phyloP scores from a whole-genome alignment of 1,140 invertebrate species.

The Oreohelix idahoensis region DNA sequence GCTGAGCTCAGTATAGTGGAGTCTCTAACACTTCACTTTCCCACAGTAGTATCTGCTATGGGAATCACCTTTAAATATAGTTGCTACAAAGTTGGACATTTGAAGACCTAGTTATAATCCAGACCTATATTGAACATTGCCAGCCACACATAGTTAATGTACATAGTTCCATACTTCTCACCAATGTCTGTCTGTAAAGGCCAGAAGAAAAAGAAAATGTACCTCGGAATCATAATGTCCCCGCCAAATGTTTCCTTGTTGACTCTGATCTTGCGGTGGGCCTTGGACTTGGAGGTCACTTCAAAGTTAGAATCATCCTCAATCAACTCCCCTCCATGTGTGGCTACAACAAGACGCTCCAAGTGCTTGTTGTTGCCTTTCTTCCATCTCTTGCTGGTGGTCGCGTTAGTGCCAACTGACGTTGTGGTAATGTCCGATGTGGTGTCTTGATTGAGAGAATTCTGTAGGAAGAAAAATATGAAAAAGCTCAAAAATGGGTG shows the following conservation, averaged over 20 bases:
- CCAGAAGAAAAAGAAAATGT: too few relatives aligned
- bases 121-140: too few relatives aligned
- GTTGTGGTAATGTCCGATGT: constrained; percentile 24
- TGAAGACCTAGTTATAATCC: too few relatives aligned
- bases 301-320: constrained; percentile 71
- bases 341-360: constrained; percentile 30
- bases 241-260: constrained; percentile 70
- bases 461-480: background rate
- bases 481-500: background rate
- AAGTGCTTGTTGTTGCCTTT: constrained; percentile 25
- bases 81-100: too few relatives aligned
- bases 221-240: constrained; percentile 71
- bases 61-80: too few relatives aligned
- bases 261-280: constrained; percentile 72
- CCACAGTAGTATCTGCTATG: too few relatives aligned
- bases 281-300: constrained; percentile 72
- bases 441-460: constrained; percentile 6
- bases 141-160: too few relatives aligned
- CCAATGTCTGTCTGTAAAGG: too few relatives aligned
- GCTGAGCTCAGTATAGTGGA: too few relatives aligned
- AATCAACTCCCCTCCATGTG: constrained; percentile 47
- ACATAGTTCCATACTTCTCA: too few relatives aligned
- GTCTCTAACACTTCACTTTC: too few relatives aligned
- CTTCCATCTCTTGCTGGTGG: constrained; percentile 15
- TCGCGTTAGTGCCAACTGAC: background rate